Conservation (phyloP, 92 coral and sea anemone species). For the Porites cylindrica region DNA sequence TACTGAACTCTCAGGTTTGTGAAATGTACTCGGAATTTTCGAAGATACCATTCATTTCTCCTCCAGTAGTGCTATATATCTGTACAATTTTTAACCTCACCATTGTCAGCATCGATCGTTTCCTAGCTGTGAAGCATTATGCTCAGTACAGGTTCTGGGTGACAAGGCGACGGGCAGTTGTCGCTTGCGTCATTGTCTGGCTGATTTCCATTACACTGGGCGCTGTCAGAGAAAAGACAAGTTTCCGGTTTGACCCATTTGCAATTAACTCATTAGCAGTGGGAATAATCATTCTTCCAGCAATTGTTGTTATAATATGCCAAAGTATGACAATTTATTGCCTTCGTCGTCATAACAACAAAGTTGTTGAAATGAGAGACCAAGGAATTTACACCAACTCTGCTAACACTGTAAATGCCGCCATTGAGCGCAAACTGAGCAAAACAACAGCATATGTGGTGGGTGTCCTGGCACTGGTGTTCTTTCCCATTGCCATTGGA, state of each 20-base stretch:
- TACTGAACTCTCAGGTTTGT: background rate
- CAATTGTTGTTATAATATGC: background rate
- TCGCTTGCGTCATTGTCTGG: background rate
- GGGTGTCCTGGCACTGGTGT: background rate
- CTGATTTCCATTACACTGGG: background rate
- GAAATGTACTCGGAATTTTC: too few species aligned
- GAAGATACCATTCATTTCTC: background rate
- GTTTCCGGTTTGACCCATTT: background rate
- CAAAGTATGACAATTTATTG: background rate
- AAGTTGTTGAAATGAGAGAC: background rate
- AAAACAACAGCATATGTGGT: slow-evolving; percentile 7
- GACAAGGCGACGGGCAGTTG: background rate
- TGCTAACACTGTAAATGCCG: background rate
- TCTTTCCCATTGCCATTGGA: background rate
- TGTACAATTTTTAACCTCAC: background rate
- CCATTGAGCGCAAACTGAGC: slow-evolving; percentile 5
- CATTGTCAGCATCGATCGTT: background rate
- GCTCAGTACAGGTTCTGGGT: background rate
- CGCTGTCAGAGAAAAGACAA: background rate
- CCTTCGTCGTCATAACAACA: slow-evolving; percentile 16
- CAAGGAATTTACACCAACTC: background rate
- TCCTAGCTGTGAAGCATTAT: background rate
- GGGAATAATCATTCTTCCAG: background rate
- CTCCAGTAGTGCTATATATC: background rate
- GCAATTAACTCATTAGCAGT: background rate